Conservation (phyloP, 2,888 invertebrate species). For the Nasonovia ribisnigri region DNA sequence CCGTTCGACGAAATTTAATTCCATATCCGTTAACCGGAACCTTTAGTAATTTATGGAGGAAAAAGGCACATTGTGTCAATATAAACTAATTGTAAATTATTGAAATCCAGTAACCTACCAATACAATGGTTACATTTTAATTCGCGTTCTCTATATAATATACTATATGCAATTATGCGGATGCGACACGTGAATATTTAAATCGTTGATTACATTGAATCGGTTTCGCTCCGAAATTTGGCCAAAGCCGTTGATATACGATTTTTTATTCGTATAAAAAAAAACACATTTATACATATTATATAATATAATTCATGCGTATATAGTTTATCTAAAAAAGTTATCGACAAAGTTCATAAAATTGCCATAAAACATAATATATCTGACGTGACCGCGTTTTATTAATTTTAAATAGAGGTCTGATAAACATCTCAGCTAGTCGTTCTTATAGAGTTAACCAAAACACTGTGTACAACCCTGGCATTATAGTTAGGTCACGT, state of each 20-base stretch:
- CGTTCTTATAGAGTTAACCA: neutral
- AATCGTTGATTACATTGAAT: neutral
- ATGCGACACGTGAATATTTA: neutral
- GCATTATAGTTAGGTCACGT: neutral
- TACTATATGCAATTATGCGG: neutral
- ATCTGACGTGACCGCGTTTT: neutral
- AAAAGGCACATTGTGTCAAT: neutral
- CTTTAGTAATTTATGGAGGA: conserved; percentile 9
- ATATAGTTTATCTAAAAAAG: neutral
- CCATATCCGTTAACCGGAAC: neutral
- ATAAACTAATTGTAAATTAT: conserved; percentile 5
- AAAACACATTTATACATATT: neutral
- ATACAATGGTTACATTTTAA: neutral
- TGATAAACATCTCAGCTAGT: neutral
- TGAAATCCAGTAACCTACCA: neutral
- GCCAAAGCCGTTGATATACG: neutral
- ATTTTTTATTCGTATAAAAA: neutral
- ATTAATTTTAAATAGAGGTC: neutral
- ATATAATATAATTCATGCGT: neutral
- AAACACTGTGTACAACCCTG: neutral
- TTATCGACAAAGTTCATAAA: neutral
- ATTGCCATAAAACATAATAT: neutral
- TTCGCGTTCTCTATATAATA: neutral
- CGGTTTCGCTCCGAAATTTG: neutral
- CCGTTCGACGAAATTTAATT: neutral